Evolutionary conservation across 2,113 vertebrate species (phyloP), one percentile per base, ranked within the genome.

Genomic region (Thalassoma bifasciatum): DNA sequence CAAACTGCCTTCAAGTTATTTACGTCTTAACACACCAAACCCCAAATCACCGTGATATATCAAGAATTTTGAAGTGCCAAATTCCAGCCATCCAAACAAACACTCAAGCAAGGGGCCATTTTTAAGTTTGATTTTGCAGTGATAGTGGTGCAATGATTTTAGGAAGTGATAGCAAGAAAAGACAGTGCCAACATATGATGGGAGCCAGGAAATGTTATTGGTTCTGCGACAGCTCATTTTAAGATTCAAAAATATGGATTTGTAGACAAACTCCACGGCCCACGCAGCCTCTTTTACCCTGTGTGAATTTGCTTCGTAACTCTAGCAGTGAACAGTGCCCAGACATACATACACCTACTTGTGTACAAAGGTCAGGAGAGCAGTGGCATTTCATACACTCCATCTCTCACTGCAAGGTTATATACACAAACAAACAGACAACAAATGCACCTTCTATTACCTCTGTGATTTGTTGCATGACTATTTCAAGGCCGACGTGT

Each of bases 371-470:
- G 61, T 77, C 84, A 72, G 56, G 10, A 66, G 68, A 73, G 60
- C 46, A 0, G 37, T 61, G 80, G 54, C 67, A 40, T 58, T 75
- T 85, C 26, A 37, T 70, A 60, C 47, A 64, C 61, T 79, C 78
- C 79, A 74, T 77, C 73, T 65, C 73, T 82, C 52, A 65, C 52
- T 75, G 79, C 17, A 6, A 53, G 19, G 1, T 11, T 47, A 30
- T 51, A 72, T n/a, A 70, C 63, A 78, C 46, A 38, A 77, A 57
- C 57, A 72, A 66, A 22, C 59, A 61, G 57, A 50, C 72, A 77
- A 74, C 53, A 83, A 84, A 90, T 69, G 65, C 17, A 68, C 71
- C 58, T 75, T 83, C 69, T n/a, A 58, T 78, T 71, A 72, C 60
- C 67, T 66, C 23, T 37, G 77, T 70, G 77, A 83, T 91, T 80